Percentiles rank a stretch among this genome's conserved stretches.
phyloP scores from a whole-genome alignment of 2,797 vertebrate species.

The Coregonus ussuriensis region DNA sequence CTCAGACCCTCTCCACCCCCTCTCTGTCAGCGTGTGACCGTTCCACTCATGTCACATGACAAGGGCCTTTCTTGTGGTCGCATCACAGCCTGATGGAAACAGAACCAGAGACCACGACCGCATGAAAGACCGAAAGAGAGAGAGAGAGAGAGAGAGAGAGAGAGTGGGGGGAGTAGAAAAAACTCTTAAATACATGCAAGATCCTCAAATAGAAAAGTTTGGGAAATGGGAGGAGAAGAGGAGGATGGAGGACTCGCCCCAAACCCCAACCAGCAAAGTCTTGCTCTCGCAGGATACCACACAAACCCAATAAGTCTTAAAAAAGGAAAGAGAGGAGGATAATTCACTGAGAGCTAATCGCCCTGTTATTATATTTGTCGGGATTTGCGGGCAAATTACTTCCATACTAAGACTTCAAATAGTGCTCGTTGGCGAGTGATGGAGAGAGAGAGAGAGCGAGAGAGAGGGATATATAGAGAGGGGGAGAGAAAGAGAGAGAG shows the following conservation, averaged over 20 bases:
- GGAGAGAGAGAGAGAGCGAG: conserved; percentile 9
- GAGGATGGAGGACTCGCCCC: conserved; percentile 53
- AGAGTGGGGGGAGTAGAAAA: conserved; percentile 20
- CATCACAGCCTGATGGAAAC: conserved; percentile 77
- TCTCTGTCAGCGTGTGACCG: conserved; percentile 63
- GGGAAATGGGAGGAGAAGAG: conserved; percentile 48
- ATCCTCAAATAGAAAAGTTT: conserved; percentile 74
- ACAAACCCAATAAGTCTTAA: conserved; percentile 48
- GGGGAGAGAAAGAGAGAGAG: conserved; percentile 16
- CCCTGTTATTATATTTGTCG: conserved; percentile 77
- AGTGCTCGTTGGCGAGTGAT: conserved; percentile 44
- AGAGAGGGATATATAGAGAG: neutral
- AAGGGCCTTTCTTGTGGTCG: conserved; percentile 76
- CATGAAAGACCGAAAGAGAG: conserved; percentile 64
- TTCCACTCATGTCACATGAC: conserved; percentile 63
- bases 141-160: conserved; percentile 11
- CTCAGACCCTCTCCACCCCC: conserved; percentile 22
- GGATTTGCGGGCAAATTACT: conserved; percentile 76
- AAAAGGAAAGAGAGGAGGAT: conserved; percentile 41
- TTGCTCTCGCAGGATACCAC: conserved; percentile 51
- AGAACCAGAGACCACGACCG: conserved; percentile 63
- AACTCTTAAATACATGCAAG: conserved; percentile 68
- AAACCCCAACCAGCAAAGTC: conserved; percentile 46
- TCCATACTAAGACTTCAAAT: conserved; percentile 74
- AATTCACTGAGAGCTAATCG: conserved; percentile 62